Percentiles rank a stretch among this genome's conserved stretches.
phyloP scores from a whole-genome alignment of 2,113 vertebrate genomes.

The Calyptomena viridis region DNA sequence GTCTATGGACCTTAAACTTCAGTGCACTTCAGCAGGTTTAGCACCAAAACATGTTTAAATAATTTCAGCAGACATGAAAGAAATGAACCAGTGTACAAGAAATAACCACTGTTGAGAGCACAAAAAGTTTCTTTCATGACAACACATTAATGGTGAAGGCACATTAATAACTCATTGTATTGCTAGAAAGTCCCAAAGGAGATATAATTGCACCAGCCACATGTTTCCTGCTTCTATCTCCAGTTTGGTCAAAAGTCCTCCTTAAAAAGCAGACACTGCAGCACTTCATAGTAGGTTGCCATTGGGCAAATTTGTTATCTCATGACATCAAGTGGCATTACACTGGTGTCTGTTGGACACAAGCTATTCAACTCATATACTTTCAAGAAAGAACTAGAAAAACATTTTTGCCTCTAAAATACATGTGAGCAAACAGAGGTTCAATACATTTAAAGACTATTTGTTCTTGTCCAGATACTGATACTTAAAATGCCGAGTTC shows the following conservation, averaged over 20 bases:
- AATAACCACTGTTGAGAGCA: not conserved
- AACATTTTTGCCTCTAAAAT: not conserved
- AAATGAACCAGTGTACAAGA: not conserved
- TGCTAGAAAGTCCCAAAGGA: conserved; percentile 14
- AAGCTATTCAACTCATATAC: not conserved
- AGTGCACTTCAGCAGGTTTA: not conserved
- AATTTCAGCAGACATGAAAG: not conserved
- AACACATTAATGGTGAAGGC: not conserved
- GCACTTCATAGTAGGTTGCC: conserved; percentile 33
- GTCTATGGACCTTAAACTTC: not conserved
- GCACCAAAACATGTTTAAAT: not conserved
- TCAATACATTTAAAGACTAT: not conserved
- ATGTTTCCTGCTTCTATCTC: conserved; percentile 23
- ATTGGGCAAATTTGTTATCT: conserved; percentile 4
- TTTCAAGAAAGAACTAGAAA: not conserved
- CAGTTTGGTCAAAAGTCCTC: conserved; percentile 1
- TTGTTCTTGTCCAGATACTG: not conserved
- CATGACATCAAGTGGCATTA: not conserved
- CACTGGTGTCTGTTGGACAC: not conserved
- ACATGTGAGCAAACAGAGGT: not conserved
- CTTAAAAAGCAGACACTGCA: conserved; percentile 30
- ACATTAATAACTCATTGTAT: not conserved
- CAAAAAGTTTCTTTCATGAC: not conserved
- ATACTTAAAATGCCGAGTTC: not conserved
- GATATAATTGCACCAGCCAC: not conserved